Conservation (phyloP, 1,140 invertebrate species). For the Thrips palmi region DNA sequence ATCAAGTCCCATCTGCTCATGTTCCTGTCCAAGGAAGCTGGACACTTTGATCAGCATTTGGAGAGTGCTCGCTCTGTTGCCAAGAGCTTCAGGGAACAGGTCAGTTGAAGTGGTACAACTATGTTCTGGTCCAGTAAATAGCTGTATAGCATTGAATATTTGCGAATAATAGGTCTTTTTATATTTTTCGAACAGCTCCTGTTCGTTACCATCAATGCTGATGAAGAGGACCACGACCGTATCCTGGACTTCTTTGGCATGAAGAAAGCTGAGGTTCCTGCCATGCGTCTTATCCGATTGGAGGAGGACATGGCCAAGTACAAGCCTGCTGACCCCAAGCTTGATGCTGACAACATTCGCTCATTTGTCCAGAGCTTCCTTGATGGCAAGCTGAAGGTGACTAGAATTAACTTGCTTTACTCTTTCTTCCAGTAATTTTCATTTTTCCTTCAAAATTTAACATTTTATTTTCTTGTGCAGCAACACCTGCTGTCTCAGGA, state of each 20-base stretch:
- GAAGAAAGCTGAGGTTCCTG: conserved; percentile 79
- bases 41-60: conserved; percentile 59
- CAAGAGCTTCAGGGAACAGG: conserved; percentile 74
- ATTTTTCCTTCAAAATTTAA: conserved; percentile 1
- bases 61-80: conserved; percentile 62
- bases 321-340: conserved; percentile 68
- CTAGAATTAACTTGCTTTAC: conserved; percentile 7
- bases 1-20: conserved; percentile 91
- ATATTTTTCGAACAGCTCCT: conserved; percentile 43
- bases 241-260: conserved; percentile 99
- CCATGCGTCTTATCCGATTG: conserved; percentile 81
- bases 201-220: conserved; percentile 88
- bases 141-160: too few relatives aligned
- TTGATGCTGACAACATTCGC: conserved; percentile 56
- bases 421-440: neutral
- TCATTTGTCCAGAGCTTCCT: conserved; percentile 76
- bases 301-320: conserved; percentile 98
- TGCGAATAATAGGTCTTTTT: conserved; percentile 12
- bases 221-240: conserved; percentile 87
- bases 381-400: conserved; percentile 73
- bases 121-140: too few relatives aligned
- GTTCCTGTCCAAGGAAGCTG: conserved; percentile 81
- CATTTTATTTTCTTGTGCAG: conserved; percentile 16
- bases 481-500: conserved; percentile 87
- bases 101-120: too few relatives aligned